Evolutionary conservation across 2,797 vertebrate species (phyloP), one percentile per base, ranked within the genome.

Genomic region (Lepus oiostolus): DNA sequence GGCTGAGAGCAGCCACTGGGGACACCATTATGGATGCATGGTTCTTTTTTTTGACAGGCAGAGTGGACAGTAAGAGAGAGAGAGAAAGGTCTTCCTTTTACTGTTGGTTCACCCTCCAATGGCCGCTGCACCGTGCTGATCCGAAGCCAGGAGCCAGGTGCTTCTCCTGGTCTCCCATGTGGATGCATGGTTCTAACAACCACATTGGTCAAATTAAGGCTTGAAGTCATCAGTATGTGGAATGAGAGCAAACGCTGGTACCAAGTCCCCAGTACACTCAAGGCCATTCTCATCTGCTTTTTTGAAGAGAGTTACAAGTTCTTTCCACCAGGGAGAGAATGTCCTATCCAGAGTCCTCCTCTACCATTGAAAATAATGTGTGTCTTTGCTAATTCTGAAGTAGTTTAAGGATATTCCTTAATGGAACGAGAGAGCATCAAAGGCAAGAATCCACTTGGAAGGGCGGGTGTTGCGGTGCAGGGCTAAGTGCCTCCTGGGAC

Each of bases 361-460:
- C 82, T 71, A 84, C 32, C 26, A 35, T 77, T 84, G 60, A 58
- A 54, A 84, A 86, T 50, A 38, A 35, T 67, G 30, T 60, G 24
- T 42, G 21, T 42, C 67, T 11, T 6, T 71, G 67, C 85, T 90
- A 68, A 80, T 62, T 82, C 17, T 91, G 30, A 85, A 90, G 32
- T 79, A 88, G n/a, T 93, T 85, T 60, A 90, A 94, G 58, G 47
- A 52, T 67, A 92, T 35, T 77, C n/a, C 42, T 21, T 80, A 58
- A 81, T 7, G 26, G 76, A 67, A 95, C 88, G 58, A 95, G 94
- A 85, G 24, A 80, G 54, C 35, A 30, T 38, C 75, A 65, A 2
- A 95, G 38, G 80, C 90, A 92, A 68, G 42, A 90, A 91, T 32
- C 86, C 30, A 76, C 54, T 83, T 68, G 70, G 81, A 84, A 95